Evolutionary conservation across 2,888 invertebrate species (phyloP), one percentile per base, ranked within the genome.

Genomic region (Drosophila atripex): DNA sequence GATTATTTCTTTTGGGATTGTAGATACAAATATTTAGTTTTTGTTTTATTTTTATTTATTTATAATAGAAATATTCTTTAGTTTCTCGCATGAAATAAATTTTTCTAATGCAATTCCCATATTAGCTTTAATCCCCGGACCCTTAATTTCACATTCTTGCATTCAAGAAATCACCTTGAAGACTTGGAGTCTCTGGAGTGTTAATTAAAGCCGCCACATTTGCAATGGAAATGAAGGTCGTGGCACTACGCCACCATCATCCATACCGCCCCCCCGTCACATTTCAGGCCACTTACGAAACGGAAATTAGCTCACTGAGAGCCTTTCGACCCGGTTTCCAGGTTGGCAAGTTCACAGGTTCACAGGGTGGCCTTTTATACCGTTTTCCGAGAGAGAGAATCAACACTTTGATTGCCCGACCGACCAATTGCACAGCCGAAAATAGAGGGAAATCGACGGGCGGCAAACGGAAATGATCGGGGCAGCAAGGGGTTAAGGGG

Each of bases 221-320:
- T 82, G 71, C 59, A 73, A 76, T 82, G 65, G 71, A 70, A 78
- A 76, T 61, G 41, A 18, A 23, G 41, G 21, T 50, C 14, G 41
- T 57, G 57, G 38, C 21, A 30, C 35, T 49, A 25, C 7, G 6
- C 4, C 18, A 18, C 9, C 12, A n/a, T 8, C 3, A 2, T 9
- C 28, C 7, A 16, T 9, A 18, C 18, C n/a, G 8, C 11, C n/a
- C 4, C 8, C 11, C n/a, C 4, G n/a, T 18, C 3, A 12, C 6
- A 14, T 21, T 39, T 35, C n/a, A 8, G 32, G 47, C 18, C 41
- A 32, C 52, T 57, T 61, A 25, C 43, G 41, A 30, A 73, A 30
- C 80, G 86, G 82, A 83, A 83, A 82, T 86, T 83, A 73, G 74
- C 72, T 79, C 73, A 66, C 55, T 69, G 66, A 69, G 58, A 49